phyloP scores from a whole-genome alignment of 2,888 invertebrate species.

The Caenorhabditis plicata region DNA sequence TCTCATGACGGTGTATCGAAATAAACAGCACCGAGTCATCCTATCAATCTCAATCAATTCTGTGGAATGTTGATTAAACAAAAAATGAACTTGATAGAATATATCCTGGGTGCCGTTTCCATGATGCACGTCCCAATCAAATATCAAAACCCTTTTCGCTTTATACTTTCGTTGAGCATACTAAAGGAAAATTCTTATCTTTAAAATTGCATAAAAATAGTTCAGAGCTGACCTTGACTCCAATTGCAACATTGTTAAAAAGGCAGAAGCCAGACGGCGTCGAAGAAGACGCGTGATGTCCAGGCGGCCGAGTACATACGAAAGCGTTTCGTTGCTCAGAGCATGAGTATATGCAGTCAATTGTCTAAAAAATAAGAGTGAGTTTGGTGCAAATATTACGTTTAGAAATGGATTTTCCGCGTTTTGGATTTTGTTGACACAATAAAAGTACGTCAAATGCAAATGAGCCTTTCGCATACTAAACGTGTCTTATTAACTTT shows the following conservation, averaged over 20 bases:
- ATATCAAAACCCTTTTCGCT: constrained; percentile 77
- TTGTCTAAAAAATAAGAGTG: no score
- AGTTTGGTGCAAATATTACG: no score
- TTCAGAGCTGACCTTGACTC: constrained; percentile 71
- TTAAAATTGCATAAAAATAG: neutral
- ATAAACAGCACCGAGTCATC: constrained; percentile 69
- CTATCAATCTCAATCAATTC: neutral
- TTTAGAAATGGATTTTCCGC: no score
- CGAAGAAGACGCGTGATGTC: constrained; percentile 83
- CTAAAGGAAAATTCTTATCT: constrained; percentile 4
- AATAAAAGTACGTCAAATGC: no score
- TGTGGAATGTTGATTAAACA: no score
- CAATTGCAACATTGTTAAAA: constrained; percentile 95
- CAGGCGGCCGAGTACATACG: constrained; percentile 65
- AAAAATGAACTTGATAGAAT: no score
- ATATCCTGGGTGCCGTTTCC: constrained; percentile 52
- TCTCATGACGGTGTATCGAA: constrained; percentile 92
- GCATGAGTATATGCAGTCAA: no score
- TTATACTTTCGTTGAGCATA: constrained; percentile 30
- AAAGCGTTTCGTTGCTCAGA: constrained; percentile 19
- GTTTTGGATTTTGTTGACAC: no score
- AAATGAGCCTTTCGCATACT: no score
- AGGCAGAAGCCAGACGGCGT: constrained; percentile 83
- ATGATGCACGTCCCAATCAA: constrained; percentile 80
- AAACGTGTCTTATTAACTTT: no score